Conservation (phyloP, 2,113 vertebrate species). For the Talpa occidentalis region DNA sequence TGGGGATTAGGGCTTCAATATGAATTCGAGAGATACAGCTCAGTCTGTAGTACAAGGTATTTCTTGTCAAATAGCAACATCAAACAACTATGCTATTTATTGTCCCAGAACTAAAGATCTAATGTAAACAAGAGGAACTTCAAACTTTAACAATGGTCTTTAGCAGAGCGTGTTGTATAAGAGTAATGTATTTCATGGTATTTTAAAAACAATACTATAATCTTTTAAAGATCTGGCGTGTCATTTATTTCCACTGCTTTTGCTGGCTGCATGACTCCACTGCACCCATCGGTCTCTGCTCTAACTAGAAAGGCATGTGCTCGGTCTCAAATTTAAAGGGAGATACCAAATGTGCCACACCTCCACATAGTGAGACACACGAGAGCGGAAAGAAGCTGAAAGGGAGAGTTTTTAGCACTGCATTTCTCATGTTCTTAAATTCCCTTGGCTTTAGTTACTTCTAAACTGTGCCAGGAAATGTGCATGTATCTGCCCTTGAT, state of each 20-base stretch:
- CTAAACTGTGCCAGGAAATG: not conserved
- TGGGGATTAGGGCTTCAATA: not conserved
- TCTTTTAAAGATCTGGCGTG: not conserved
- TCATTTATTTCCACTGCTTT: not conserved
- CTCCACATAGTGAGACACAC: not conserved
- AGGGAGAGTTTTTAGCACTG: not conserved
- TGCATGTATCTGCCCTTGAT: not conserved
- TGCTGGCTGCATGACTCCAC: not conserved
- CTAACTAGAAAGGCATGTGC: not conserved
- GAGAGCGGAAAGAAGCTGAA: not conserved
- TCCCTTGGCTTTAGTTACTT: not conserved
- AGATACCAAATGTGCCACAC: not conserved
- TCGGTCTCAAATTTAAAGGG: not conserved
- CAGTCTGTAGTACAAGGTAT: not conserved
- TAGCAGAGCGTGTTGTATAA: not conserved
- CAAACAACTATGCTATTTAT: not conserved
- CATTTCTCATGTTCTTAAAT: conserved; percentile 34
- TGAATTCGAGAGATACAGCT: not conserved
- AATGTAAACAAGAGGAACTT: not conserved
- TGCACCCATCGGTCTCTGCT: not conserved
- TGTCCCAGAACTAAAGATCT: not conserved
- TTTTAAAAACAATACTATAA: not conserved
- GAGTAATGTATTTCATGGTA: not conserved
- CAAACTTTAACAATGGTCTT: no score
- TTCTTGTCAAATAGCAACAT: conserved; percentile 17